phyloP scores from a whole-genome alignment of 2,888 invertebrate species.

The Drosophila neotestacea region DNA sequence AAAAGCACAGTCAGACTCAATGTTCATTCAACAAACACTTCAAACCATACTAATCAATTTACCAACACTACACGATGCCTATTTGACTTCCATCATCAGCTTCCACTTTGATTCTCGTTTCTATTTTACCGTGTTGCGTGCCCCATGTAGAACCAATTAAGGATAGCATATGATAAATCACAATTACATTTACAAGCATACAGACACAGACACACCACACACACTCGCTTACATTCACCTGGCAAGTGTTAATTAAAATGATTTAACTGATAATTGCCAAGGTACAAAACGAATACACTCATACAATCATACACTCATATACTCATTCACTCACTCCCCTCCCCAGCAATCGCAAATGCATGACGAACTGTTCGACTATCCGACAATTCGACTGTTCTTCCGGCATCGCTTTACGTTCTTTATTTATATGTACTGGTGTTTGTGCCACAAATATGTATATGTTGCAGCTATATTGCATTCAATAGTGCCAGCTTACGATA shows the following conservation, averaged over 20 bases:
- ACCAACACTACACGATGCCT: slow-evolving; percentile 25
- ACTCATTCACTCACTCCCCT: neutral
- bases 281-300: slow-evolving; percentile 36
- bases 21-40: slow-evolving; percentile 17
- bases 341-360: slow-evolving; percentile 32
- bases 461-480: slow-evolving; percentile 24
- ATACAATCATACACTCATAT: slow-evolving; percentile 15
- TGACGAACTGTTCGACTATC: slow-evolving; percentile 40
- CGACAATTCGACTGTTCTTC: slow-evolving; percentile 40
- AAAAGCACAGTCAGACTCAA: slow-evolving; percentile 50
- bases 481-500: slow-evolving; percentile 29
- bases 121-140: slow-evolving; percentile 30
- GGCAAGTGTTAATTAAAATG: slow-evolving; percentile 81
- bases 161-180: slow-evolving; percentile 71
- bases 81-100: slow-evolving; percentile 40
- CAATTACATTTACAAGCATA: slow-evolving; percentile 44
- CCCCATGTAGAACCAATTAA: slow-evolving; percentile 58
- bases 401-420: slow-evolving; percentile 38
- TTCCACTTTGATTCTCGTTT: slow-evolving; percentile 24
- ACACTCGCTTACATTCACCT: slow-evolving; percentile 26
- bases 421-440: slow-evolving; percentile 29
- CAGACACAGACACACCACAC: slow-evolving; percentile 10
- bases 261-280: slow-evolving; percentile 76
- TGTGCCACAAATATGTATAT: slow-evolving; percentile 7
- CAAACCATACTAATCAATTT: slow-evolving; percentile 51